phyloP scores from a whole-genome alignment of 2,888 invertebrate species.

The Stenichneumon culpator region DNA sequence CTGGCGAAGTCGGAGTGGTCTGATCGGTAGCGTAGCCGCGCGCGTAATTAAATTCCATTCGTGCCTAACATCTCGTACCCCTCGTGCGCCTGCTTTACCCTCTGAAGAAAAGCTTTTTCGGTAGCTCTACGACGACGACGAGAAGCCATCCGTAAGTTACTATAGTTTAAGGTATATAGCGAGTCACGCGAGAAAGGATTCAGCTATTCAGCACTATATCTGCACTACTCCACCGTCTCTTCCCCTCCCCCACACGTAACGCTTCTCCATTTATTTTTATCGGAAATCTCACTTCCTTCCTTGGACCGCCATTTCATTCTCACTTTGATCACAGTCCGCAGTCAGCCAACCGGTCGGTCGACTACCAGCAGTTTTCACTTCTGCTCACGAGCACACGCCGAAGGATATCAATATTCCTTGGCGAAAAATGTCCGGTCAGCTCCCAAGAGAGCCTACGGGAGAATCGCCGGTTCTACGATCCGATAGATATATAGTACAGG shows the following conservation, averaged over 20 bases:
- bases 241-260: constrained; percentile 24
- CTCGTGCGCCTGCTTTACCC: constrained; percentile 26
- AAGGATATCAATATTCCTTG: constrained; percentile 79
- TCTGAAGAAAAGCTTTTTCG: constrained; percentile 36
- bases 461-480: constrained; percentile 42
- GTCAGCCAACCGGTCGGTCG: constrained; percentile 36
- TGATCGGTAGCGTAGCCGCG: constrained; percentile 60
- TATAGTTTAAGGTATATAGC: constrained; percentile 30
- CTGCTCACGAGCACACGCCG: constrained; percentile 43
- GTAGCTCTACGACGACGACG: constrained; percentile 42
- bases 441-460: constrained; percentile 68
- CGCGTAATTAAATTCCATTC: constrained; percentile 78
- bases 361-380: constrained; percentile 56
- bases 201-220: constrained; percentile 61
- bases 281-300: constrained; percentile 67
- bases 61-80: constrained; percentile 68
- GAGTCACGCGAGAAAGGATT: constrained; percentile 53
- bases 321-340: constrained; percentile 27
- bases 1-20: constrained; percentile 15
- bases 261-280: constrained; percentile 54
- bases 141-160: constrained; percentile 54
- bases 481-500: constrained; percentile 20
- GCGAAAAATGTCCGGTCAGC: constrained; percentile 80
- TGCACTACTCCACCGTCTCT: constrained; percentile 35
- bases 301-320: constrained; percentile 37